Conservation (phyloP, 2,113 vertebrate species). For the Calyptommatus sinebrachiatus region DNA sequence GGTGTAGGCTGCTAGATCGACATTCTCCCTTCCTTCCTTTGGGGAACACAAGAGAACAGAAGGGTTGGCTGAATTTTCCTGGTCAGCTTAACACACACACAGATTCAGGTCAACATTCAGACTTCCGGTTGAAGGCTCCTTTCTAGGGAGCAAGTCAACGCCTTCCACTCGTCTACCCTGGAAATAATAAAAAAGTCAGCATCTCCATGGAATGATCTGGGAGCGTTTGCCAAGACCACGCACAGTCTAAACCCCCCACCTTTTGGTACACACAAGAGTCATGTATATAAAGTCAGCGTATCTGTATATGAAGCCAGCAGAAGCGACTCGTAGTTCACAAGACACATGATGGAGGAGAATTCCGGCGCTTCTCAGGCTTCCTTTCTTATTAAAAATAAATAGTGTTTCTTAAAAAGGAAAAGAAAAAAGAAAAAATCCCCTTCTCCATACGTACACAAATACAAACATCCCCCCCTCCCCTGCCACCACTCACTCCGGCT, state of each 20-base stretch:
- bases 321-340: conserved; percentile 14
- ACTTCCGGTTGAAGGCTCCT: conserved; percentile 16
- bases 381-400: conserved; percentile 58
- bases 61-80: conserved; percentile 42
- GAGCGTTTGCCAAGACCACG: neutral
- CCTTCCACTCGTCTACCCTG: conserved; percentile 17
- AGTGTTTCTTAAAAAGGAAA: conserved; percentile 64
- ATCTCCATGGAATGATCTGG: conserved; percentile 44
- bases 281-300: neutral
- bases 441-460: conserved; percentile 18
- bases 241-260: conserved; percentile 5
- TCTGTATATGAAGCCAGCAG: conserved; percentile 33
- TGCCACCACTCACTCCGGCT: conserved; percentile 36
- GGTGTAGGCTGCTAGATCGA: conserved; percentile 51
- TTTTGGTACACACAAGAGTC: neutral
- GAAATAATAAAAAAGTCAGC: conserved; percentile 24
- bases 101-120: conserved; percentile 44
- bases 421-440: conserved; percentile 43
- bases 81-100: conserved; percentile 29
- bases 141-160: conserved; percentile 19
- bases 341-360: conserved; percentile 25
- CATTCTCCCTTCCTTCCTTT: conserved; percentile 60
- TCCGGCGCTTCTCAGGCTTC: conserved; percentile 36
- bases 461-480: conserved; percentile 32
- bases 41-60: conserved; percentile 52